Evolutionary conservation across 2,888 invertebrate species (phyloP).

Genomic region (Lagria hirta): DNA sequence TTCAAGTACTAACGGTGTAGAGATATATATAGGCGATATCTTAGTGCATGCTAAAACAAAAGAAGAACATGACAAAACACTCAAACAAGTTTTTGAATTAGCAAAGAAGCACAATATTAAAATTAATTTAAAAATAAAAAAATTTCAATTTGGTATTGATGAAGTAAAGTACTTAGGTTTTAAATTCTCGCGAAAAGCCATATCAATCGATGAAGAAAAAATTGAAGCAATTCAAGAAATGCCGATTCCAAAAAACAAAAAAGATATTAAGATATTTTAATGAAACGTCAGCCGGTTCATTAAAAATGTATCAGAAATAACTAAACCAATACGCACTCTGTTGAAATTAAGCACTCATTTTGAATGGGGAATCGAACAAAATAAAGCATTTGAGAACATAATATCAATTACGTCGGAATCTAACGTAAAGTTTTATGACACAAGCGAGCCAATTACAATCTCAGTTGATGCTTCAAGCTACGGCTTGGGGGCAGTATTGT

Average conservation of each 20-base stretch:
- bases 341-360: slow-evolving; percentile 26
- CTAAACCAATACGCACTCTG: slow-evolving; percentile 15
- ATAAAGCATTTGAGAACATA: slow-evolving; percentile 22
- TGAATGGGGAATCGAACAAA: slow-evolving; percentile 24
- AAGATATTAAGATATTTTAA: slow-evolving; percentile 36
- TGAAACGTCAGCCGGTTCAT: slow-evolving; percentile 36
- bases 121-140: slow-evolving; percentile 32
- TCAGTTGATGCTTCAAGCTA: slow-evolving; percentile 29
- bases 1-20: slow-evolving; percentile 18
- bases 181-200: slow-evolving; percentile 27
- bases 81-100: slow-evolving; percentile 28
- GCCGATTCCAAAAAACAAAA: slow-evolving; percentile 32
- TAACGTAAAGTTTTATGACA: slow-evolving; percentile 17
- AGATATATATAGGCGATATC: too few relatives aligned
- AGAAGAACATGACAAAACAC: slow-evolving; percentile 25
- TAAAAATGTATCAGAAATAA: slow-evolving; percentile 26
- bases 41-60: slow-evolving; percentile 20
- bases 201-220: slow-evolving; percentile 29
- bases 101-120: slow-evolving; percentile 28
- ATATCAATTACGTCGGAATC: slow-evolving; percentile 21
- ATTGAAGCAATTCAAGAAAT: slow-evolving; percentile 32
- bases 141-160: slow-evolving; percentile 30
- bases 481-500: slow-evolving; percentile 29
- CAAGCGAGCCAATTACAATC: slow-evolving; percentile 18
- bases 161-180: slow-evolving; percentile 33